Evolutionary conservation across 2,888 invertebrate species (phyloP).

Genomic region (Crematogaster levior): DNA sequence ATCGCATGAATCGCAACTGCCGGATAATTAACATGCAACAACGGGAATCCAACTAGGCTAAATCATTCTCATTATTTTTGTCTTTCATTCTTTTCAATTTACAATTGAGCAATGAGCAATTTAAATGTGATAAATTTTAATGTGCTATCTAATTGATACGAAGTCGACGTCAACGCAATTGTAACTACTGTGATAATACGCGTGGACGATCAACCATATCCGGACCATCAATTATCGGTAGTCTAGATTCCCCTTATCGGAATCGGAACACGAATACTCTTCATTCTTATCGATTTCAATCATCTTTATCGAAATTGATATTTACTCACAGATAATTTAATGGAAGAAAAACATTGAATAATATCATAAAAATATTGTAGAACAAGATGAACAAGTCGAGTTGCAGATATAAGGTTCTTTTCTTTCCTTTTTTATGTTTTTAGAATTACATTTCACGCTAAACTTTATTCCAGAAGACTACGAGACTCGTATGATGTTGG

Average conservation of each 20-base stretch:
- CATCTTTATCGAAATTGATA: not conserved
- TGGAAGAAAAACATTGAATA: not conserved
- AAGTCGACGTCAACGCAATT: constrained; percentile 24
- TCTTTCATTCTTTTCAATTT: not conserved
- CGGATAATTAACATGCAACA: constrained; percentile 7
- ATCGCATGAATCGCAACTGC: constrained; percentile 2
- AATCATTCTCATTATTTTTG: not conserved
- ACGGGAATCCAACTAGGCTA: not conserved
- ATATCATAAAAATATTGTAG: not conserved
- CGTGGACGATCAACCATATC: constrained; percentile 19
- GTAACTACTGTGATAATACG: constrained; percentile 12
- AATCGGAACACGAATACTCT: not conserved
- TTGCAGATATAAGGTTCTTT: not conserved
- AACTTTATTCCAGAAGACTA: not conserved
- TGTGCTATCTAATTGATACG: constrained; percentile 28
- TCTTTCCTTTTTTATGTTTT: not conserved
- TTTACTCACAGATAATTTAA: not conserved
- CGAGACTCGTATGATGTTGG: not conserved
- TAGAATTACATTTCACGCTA: not conserved
- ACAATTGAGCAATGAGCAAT: not conserved
- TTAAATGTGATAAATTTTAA: constrained; percentile 26
- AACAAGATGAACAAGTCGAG: not conserved
- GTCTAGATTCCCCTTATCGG: not conserved
- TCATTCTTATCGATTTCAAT: constrained; percentile 22
- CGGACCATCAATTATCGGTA: not conserved